Percentiles rank a stretch among this genome's conserved stretches.
These are phyloP conservation scores for Acrocyrtus sp. DNA, from an alignment of 2,888 invertebrate species.

Conservation along the genomic window DNA sequence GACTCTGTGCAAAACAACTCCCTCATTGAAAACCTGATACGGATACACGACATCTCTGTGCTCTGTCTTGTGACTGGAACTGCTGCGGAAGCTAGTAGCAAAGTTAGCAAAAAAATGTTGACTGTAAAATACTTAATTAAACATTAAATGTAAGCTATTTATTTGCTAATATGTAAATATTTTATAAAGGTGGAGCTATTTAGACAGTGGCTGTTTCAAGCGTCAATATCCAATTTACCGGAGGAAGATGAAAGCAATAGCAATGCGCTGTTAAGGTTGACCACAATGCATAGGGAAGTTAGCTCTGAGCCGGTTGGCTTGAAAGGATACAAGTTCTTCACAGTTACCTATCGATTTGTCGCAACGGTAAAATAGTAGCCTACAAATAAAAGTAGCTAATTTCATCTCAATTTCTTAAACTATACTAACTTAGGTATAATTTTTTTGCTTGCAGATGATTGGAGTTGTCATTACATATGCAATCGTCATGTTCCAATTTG, in stretches of 20 bases:
- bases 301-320: conserved; percentile 37
- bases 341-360: conserved; percentile 30
- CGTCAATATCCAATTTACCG: conserved; percentile 20
- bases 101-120: too few relatives aligned
- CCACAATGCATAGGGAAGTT: conserved; percentile 37
- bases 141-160: neutral
- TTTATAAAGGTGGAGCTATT: conserved; percentile 35
- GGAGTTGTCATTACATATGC: conserved; percentile 32
- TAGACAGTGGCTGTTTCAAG: conserved; percentile 40
- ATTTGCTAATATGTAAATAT: too few relatives aligned
- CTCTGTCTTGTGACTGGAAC: conserved; percentile 25
- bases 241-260: too few relatives aligned
- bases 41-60: conserved; percentile 24
- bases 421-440: neutral
- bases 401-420: neutral
- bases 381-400: neutral
- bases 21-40: conserved; percentile 22
- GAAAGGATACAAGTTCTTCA: conserved; percentile 41
- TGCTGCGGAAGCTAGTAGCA: conserved; percentile 31
- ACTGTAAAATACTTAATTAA: neutral
- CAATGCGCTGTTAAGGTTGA: conserved; percentile 5
- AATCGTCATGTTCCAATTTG: conserved; percentile 42
- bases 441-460: conserved; percentile 19
- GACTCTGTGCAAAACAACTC: conserved; percentile 31
- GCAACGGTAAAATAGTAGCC: conserved; percentile 23